Evolutionary conservation across 2,797 vertebrate species (phyloP).

Genomic region (Sparidentex hasta): DNA sequence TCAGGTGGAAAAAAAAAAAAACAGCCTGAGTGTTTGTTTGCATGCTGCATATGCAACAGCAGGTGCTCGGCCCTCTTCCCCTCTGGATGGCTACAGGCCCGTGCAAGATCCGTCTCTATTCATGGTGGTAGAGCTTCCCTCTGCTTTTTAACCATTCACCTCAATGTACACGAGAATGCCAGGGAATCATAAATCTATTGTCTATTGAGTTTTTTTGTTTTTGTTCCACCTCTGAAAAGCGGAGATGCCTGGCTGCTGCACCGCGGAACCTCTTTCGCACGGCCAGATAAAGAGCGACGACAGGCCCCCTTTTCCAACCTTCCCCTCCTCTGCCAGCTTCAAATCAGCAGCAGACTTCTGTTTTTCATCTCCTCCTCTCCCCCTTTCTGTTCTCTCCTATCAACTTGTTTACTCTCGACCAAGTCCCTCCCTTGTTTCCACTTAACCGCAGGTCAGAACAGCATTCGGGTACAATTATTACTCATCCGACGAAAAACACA

Average conservation of each 20-base stretch:
- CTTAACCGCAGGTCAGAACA: slow-evolving; percentile 32
- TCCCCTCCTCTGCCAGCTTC: slow-evolving; percentile 44
- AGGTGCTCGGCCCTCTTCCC: slow-evolving; percentile 37
- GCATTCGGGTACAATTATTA: slow-evolving; percentile 26
- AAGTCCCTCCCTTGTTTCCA: slow-evolving; percentile 26
- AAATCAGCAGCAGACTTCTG: slow-evolving; percentile 47
- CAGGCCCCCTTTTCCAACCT: slow-evolving; percentile 40
- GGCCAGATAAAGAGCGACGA: slow-evolving; percentile 55
- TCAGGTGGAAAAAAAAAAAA: slow-evolving; percentile 40
- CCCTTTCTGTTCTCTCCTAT: slow-evolving; percentile 19
- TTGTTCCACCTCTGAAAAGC: slow-evolving; percentile 55
- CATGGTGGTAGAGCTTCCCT: slow-evolving; percentile 38
- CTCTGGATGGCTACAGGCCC: slow-evolving; percentile 19
- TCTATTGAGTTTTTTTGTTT: slow-evolving; percentile 32
- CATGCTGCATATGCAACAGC: slow-evolving; percentile 27
- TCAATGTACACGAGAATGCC: slow-evolving; percentile 23
- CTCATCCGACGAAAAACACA: slow-evolving; percentile 27
- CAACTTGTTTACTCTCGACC: slow-evolving; percentile 42
- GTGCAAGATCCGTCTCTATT: slow-evolving; percentile 33
- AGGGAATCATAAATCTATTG: slow-evolving; percentile 55
- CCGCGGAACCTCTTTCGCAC: slow-evolving; percentile 57
- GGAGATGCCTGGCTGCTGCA: slow-evolving; percentile 13
- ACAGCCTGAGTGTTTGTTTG: slow-evolving; percentile 7
- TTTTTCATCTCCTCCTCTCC: slow-evolving; percentile 22
- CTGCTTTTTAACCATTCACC: slow-evolving; percentile 45